Percentiles rank a stretch among this genome's conserved stretches.
Conservation (phyloP, 2,113 vertebrate genomes). For the Amazona guildingii region DNA sequence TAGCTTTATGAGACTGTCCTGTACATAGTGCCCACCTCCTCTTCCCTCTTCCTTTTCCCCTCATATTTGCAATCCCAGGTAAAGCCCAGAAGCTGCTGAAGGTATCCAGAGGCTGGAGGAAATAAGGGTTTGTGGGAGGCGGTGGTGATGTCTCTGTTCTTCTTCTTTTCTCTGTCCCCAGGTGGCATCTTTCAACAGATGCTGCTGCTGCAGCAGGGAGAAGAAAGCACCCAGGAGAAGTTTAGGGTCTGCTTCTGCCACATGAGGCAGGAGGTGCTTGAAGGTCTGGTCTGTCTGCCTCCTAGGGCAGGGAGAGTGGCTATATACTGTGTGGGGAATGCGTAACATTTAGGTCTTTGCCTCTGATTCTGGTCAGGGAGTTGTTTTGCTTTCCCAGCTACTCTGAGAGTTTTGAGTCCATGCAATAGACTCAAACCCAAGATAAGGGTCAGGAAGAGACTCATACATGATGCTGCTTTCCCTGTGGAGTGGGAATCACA, state of each 20-base stretch:
- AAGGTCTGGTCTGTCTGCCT: not conserved
- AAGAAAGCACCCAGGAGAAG: not conserved
- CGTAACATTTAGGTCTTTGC: not conserved
- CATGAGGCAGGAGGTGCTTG: not conserved
- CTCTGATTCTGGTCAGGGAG: not conserved
- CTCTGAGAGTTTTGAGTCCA: not conserved
- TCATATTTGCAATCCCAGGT: accelerated
- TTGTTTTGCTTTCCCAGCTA: not conserved
- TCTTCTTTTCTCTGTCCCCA: not conserved
- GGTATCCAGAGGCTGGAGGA: not conserved
- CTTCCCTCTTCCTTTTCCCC: not conserved
- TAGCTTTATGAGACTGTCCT: not conserved
- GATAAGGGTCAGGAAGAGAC: not conserved
- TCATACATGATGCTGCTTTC: accelerated
- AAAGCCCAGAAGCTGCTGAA: not conserved
- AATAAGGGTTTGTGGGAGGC: not conserved
- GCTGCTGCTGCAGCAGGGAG: not conserved
- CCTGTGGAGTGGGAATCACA: not conserved
- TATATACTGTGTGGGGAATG: not conserved
- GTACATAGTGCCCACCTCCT: not conserved
- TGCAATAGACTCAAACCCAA: not conserved
- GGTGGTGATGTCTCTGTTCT: not conserved
- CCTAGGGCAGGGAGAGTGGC: not conserved
- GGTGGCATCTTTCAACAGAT: not conserved
- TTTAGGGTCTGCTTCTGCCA: not conserved